These are phyloP conservation scores for Mythimna vitellina DNA, from an alignment of 2,888 invertebrate genomes.

Conservation along the genomic window DNA sequence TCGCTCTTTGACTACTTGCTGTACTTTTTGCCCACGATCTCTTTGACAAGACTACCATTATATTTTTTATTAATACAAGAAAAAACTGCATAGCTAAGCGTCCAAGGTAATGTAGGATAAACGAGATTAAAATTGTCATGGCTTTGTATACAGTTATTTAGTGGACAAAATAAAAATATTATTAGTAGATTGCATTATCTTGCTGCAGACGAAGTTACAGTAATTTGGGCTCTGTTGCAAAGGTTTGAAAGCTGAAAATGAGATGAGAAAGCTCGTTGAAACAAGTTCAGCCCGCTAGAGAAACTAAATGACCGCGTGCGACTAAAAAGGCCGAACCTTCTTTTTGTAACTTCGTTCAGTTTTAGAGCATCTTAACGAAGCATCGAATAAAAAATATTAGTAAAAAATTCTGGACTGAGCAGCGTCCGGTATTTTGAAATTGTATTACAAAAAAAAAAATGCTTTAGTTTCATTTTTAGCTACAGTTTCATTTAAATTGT, in stretches of 20 bases:
- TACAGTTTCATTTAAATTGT: slow-evolving; percentile 45
- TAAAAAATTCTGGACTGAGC: slow-evolving; percentile 41
- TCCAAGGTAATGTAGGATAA: slow-evolving; percentile 27
- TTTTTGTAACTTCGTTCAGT: slow-evolving; percentile 63
- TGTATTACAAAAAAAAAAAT: slow-evolving; percentile 39
- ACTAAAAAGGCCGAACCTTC: slow-evolving; percentile 52
- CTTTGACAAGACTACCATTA: not conserved
- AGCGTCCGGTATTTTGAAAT: slow-evolving; percentile 45
- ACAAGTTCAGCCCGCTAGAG: slow-evolving; percentile 54
- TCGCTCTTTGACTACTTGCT: not conserved
- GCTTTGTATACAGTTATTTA: slow-evolving; percentile 51
- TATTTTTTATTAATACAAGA: slow-evolving; percentile 10
- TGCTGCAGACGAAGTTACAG: not conserved
- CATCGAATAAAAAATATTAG: slow-evolving; percentile 51
- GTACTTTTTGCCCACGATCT: not conserved
- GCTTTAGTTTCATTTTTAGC: slow-evolving; percentile 40
- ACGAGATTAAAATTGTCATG: slow-evolving; percentile 50
- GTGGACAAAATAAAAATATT: slow-evolving; percentile 45
- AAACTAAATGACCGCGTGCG: slow-evolving; percentile 58
- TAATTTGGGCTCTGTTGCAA: slow-evolving; percentile 13
- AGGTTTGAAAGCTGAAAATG: slow-evolving; percentile 47
- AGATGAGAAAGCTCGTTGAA: slow-evolving; percentile 31
- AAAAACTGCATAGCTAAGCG: slow-evolving; percentile 21
- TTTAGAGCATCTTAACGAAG: slow-evolving; percentile 73
- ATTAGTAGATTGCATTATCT: slow-evolving; percentile 50